Evolutionary conservation across 2,113 vertebrate genomes (phyloP).

Genomic region (Ellobius talpinus): DNA sequence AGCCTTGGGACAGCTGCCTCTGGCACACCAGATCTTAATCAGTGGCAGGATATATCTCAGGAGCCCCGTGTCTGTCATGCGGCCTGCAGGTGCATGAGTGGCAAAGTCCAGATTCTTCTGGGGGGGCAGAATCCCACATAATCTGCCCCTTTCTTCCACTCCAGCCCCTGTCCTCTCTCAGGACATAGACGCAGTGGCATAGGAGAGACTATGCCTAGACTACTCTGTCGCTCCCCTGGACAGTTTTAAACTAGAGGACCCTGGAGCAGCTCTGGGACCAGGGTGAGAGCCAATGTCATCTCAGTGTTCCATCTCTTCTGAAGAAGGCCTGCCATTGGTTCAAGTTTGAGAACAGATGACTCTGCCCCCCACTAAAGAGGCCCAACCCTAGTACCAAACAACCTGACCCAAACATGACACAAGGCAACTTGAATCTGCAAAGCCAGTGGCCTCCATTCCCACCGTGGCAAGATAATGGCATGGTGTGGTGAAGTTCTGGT

Average conservation of each 20-base stretch:
- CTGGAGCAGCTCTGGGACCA: neutral
- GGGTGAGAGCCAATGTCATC: neutral
- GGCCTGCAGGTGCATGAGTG: neutral
- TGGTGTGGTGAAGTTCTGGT: rapidly evolving
- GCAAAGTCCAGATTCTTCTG: neutral
- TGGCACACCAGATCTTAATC: neutral
- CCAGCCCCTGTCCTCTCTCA: neutral
- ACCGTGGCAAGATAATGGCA: rapidly evolving
- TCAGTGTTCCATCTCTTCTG: neutral
- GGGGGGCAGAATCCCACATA: too few species aligned
- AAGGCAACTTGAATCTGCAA: neutral
- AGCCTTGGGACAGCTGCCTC: neutral
- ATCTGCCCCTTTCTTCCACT: neutral
- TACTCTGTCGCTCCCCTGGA: neutral
- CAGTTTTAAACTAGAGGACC: neutral
- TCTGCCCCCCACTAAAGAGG: neutral
- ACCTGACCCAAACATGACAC: neutral
- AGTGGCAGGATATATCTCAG: neutral
- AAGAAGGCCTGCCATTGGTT: neutral
- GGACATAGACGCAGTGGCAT: neutral
- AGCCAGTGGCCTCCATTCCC: too few species aligned
- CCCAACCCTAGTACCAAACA: neutral
- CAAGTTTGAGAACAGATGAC: neutral
- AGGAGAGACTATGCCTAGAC: too few species aligned
- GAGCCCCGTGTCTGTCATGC: neutral